Evolutionary conservation across 2,113 vertebrate genomes (phyloP), one percentile per base, ranked within the genome.

Genomic region (Antechinus flavipes): DNA sequence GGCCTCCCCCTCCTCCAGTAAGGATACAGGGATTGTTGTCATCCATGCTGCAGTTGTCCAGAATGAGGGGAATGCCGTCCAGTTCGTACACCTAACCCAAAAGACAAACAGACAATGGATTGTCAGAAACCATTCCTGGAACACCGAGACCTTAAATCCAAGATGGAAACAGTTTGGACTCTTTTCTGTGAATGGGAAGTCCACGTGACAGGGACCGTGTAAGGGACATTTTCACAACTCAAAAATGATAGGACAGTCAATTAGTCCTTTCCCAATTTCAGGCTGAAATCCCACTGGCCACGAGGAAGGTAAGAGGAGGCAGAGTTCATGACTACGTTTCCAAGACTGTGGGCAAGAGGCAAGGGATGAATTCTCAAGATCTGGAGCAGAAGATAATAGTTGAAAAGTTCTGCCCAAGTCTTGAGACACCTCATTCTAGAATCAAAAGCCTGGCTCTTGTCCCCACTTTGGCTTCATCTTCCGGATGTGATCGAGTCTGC

Each of bases 11-110:
- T 19, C 47, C 23, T 9, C 24, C 25, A 0, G 50, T 97, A 99
- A 99, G 99, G 99, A 99, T 99, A 99, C 99, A 99, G 52, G 99
- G 99, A 97, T 99, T 99, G 97, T 99, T 99, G 98, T 99, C 99
- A 97, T 99, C 99, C 1, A 99, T 98, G 98, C 97, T 99, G 98
- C 99, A 99, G 99, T 99, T 99, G 98, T 99, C 99, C 98, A 99
- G 97, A 97, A 99, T 99, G 97, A 99, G 98, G 0, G 99, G 98
- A 93, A 99, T 99, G 93, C 99, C 99, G 7, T 99, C 99, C 94
- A 99, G 98, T 27, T 99, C 98, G 92, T 98, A 98, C 58, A 99
- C 99, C 99, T 99, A 97, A 53, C 97, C 61, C 68, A 93, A 97
- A 91, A 46, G 1, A 95, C 0, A 52, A 95, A 52, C 35, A 91